Conservation (phyloP, 2,113 vertebrate genomes). For the Misgurnus anguillicaudatus region DNA sequence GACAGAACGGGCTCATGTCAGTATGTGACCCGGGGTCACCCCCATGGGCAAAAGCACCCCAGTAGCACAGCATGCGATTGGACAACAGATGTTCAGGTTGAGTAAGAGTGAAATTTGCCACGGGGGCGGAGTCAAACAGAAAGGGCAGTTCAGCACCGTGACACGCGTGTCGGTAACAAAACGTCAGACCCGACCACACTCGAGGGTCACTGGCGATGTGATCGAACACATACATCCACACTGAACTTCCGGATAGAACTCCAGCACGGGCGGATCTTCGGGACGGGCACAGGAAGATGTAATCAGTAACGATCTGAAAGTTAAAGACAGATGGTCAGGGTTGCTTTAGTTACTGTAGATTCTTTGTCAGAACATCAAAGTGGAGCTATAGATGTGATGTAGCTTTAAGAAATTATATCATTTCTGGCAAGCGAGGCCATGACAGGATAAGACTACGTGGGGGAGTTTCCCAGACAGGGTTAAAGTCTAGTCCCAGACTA, state of each 20-base stretch:
- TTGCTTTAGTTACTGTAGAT: no score
- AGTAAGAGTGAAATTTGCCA: slow-evolving; percentile 70
- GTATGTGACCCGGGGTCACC: slow-evolving; percentile 65
- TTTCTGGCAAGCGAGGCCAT: no score
- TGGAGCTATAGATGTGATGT: no score
- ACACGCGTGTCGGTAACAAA: slow-evolving; percentile 73
- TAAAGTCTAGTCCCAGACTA: no score
- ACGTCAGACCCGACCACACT: slow-evolving; percentile 69
- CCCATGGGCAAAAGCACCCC: slow-evolving; percentile 72
- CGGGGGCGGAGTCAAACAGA: slow-evolving; percentile 68
- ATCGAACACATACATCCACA: slow-evolving; percentile 78
- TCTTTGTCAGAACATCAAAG: no score
- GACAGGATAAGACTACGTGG: not conserved
- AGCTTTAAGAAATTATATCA: no score
- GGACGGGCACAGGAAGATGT: slow-evolving; percentile 74
- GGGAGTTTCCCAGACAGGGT: no score
- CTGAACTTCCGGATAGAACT: slow-evolving; percentile 46
- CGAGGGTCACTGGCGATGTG: slow-evolving; percentile 64
- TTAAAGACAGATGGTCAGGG: not conserved
- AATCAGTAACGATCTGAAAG: slow-evolving; percentile 75
- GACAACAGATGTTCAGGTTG: slow-evolving; percentile 68
- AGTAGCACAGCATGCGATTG: slow-evolving; percentile 74
- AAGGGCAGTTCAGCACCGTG: slow-evolving; percentile 78
- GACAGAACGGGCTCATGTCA: slow-evolving; percentile 67
- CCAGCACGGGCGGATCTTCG: slow-evolving; percentile 61